phyloP scores from a whole-genome alignment of 2,797 vertebrate species.

The Sarcophilus harrisii region DNA sequence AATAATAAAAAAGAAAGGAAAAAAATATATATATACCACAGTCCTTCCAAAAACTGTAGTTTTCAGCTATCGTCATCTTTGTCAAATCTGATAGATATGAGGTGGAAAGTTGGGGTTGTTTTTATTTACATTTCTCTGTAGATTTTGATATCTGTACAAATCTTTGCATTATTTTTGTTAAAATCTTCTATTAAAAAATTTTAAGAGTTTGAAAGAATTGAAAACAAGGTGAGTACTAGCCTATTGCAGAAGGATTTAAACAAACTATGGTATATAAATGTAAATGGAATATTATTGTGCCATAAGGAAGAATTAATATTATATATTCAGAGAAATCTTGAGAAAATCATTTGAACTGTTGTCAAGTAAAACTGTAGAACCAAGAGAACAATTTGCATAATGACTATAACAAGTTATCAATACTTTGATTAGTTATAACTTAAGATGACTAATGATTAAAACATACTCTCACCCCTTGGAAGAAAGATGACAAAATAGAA shows the following conservation, averaged over 20 bases:
- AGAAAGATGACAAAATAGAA: not conserved
- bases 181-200: not conserved
- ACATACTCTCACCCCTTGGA: not conserved
- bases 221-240: not conserved
- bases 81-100: not conserved
- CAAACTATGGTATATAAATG: not conserved
- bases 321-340: not conserved
- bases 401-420: not conserved
- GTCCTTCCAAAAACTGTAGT: not conserved
- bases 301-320: not conserved
- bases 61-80: not conserved
- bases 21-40: not conserved
- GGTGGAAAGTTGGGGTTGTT: not conserved
- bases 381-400: not conserved
- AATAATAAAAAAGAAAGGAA: no score
- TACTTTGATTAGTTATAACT: not conserved
- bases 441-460: not conserved
- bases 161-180: not conserved
- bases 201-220: not conserved
- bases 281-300: not conserved
- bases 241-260: not conserved
- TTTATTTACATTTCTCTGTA: not conserved
- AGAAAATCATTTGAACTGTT: not conserved
- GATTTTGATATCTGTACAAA: not conserved
- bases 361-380: not conserved